Conservation (phyloP, 2,888 invertebrate species). For the Helicoverpa assulta region DNA sequence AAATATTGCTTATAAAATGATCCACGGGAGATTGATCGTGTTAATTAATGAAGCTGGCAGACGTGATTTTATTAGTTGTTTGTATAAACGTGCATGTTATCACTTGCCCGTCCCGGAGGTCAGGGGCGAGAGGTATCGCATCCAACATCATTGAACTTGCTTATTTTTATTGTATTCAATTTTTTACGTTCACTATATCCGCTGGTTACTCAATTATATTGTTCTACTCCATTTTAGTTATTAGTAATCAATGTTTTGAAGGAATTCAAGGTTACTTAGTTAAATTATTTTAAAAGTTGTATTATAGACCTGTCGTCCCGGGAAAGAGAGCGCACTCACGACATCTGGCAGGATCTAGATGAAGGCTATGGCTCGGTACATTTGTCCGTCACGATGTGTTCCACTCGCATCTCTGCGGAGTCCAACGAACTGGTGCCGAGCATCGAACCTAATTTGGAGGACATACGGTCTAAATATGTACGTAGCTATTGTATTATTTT, state of each 20-base stretch:
- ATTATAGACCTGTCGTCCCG: conserved; percentile 77
- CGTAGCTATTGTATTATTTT: conserved; percentile 45
- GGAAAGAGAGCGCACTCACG: conserved; percentile 82
- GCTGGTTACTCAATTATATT: background rate
- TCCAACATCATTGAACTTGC: conserved; percentile 9
- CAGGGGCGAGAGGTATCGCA: conserved; percentile 34
- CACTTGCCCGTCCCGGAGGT: conserved; percentile 15
- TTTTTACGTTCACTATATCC: background rate
- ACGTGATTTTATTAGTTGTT: conserved; percentile 43
- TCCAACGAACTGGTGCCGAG: background rate
- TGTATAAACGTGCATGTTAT: conserved; percentile 52
- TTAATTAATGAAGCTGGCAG: conserved; percentile 40
- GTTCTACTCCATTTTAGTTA: background rate
- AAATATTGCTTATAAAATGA: background rate
- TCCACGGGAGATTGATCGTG: conserved; percentile 13
- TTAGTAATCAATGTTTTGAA: background rate
- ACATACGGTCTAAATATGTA: conserved; percentile 70
- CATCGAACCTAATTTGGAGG: conserved; percentile 43
- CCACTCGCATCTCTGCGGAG: conserved; percentile 58
- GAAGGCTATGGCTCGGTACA: conserved; percentile 81
- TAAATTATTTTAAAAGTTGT: conserved; percentile 71
- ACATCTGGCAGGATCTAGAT: conserved; percentile 80
- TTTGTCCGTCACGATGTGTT: conserved; percentile 80
- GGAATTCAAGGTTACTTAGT: conserved; percentile 38
- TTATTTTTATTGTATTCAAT: background rate